These are phyloP conservation scores for Tenthredo notha DNA, from an alignment of 2,888 invertebrate genomes.

Conservation along the genomic window DNA sequence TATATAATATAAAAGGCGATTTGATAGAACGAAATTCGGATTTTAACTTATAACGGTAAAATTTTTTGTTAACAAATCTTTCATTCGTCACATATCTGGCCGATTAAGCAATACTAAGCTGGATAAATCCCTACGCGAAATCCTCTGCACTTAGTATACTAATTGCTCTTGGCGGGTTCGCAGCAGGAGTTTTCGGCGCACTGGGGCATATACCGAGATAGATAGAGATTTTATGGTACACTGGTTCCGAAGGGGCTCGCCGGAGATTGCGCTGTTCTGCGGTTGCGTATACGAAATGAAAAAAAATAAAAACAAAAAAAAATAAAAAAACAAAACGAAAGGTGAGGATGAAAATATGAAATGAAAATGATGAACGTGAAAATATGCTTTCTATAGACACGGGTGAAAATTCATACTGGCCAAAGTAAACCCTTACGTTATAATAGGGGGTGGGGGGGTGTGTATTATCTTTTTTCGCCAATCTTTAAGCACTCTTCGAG, in stretches of 20 bases:
- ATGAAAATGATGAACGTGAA: neutral
- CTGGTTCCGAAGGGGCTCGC: neutral
- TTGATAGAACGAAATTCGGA: neutral
- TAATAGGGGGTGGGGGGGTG: no score
- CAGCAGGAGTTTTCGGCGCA: constrained; percentile 26
- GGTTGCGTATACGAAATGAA: neutral
- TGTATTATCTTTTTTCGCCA: constrained; percentile 3
- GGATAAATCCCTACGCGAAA: neutral
- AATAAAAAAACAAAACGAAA: neutral
- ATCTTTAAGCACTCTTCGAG: neutral
- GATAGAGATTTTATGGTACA: constrained; percentile 21
- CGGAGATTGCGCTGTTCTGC: neutral
- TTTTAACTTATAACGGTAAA: neutral
- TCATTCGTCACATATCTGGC: neutral
- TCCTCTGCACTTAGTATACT: constrained; percentile 10
- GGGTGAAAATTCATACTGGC: neutral
- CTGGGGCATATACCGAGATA: constrained; percentile 15
- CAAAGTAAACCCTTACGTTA: neutral
- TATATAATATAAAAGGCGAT: no score
- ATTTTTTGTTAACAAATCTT: neutral
- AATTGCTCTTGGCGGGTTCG: constrained; percentile 9
- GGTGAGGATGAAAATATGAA: constrained; percentile 8
- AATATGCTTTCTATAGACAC: constrained; percentile 26
- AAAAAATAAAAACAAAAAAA: neutral
- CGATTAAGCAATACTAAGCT: neutral